Conservation (phyloP, 1,140 invertebrate species). For the Drosophila guanche region DNA sequence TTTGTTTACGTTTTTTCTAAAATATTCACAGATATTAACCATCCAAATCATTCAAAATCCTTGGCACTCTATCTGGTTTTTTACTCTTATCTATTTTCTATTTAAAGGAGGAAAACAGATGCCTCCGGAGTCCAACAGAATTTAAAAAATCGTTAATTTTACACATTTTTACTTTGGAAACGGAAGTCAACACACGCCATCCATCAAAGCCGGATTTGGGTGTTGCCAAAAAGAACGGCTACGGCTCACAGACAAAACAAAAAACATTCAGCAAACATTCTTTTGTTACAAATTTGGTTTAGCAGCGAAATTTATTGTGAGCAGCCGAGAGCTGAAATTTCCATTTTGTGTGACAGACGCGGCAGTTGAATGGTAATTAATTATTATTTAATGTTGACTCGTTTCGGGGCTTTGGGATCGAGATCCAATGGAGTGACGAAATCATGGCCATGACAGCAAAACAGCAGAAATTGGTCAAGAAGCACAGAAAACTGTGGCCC, state of each 20-base stretch:
- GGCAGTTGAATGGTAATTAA: constrained; percentile 54
- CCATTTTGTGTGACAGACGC: constrained; percentile 60
- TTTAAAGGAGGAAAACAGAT: background rate
- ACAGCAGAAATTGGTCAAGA: constrained; percentile 27
- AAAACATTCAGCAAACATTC: constrained; percentile 32
- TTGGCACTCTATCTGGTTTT: background rate
- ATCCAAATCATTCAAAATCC: background rate
- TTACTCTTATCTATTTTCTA: background rate
- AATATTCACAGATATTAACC: background rate
- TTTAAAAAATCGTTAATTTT: constrained; percentile 38
- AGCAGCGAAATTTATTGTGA: constrained; percentile 65
- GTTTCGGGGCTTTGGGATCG: background rate
- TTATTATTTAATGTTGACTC: constrained; percentile 42
- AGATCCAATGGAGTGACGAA: constrained; percentile 17
- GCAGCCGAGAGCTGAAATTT: constrained; percentile 35
- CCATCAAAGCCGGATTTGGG: constrained; percentile 47
- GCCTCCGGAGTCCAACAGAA: background rate
- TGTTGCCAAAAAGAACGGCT: constrained; percentile 34
- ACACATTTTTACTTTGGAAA: constrained; percentile 28
- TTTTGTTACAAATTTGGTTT: constrained; percentile 64
- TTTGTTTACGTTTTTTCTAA: no score
- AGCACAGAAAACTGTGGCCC: constrained; percentile 2
- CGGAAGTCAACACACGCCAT: constrained; percentile 65
- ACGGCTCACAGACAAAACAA: constrained; percentile 8
- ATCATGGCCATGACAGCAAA: constrained; percentile 42